Conservation (phyloP, 1,140 invertebrate genomes). For the Theocolax elegans region DNA sequence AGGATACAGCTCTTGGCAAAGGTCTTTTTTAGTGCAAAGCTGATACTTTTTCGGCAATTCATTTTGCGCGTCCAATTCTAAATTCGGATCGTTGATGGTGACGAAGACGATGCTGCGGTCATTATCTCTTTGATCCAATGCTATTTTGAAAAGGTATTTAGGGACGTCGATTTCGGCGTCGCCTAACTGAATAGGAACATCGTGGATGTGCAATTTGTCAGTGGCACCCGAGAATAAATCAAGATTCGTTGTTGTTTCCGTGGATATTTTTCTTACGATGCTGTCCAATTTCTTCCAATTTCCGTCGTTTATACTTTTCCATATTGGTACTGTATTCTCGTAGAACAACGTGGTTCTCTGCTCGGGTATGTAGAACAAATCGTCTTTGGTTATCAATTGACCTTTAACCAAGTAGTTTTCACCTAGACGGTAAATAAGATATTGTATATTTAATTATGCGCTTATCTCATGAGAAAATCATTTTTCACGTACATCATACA, state of each 20-base stretch:
- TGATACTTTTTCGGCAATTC: background rate
- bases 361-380: background rate
- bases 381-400: background rate
- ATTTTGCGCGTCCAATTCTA: too few species aligned
- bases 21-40: background rate
- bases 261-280: background rate
- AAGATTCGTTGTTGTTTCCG: background rate
- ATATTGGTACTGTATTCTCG: background rate
- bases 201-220: background rate
- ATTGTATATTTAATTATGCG: background rate
- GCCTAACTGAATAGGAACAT: background rate
- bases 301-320: background rate
- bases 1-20: background rate
- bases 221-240: background rate
- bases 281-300: background rate
- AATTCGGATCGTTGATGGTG: background rate
- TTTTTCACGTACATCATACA: too few species aligned
- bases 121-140: background rate
- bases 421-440: background rate
- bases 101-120: background rate
- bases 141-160: background rate
- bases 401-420: background rate
- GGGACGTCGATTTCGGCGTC: background rate
- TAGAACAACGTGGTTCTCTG: background rate
- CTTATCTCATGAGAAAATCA: background rate